These are phyloP conservation scores for Romanogobio albipinnatus DNA, from an alignment of 2,113 vertebrate species.

Conservation along the genomic window DNA sequence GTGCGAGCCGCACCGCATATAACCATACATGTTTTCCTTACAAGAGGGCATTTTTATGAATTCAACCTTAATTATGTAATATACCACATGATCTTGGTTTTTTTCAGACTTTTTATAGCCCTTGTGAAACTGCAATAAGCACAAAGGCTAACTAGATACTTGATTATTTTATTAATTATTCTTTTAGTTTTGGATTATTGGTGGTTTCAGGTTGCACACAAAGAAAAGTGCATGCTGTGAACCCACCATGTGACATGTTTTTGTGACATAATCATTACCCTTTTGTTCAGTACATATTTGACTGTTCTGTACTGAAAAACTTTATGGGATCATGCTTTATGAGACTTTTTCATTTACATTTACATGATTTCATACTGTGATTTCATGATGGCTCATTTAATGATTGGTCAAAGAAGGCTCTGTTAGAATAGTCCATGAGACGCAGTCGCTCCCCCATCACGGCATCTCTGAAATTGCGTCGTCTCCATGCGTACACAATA, in stretches of 20 bases:
- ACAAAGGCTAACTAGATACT: not conserved
- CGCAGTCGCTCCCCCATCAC: conserved; percentile 63
- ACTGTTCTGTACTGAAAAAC: not conserved
- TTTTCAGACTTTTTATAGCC: not conserved
- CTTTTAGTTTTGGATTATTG: not conserved
- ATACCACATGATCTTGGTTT: not conserved
- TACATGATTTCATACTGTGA: not conserved
- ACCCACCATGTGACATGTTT: not conserved
- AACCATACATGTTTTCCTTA: not conserved
- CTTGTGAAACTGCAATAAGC: not conserved
- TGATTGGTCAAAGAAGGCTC: conserved; percentile 76
- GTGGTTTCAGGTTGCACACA: not conserved
- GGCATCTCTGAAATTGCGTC: conserved; percentile 77
- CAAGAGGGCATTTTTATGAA: not conserved
- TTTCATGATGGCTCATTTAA: conserved; percentile 51
- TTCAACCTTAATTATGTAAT: not conserved
- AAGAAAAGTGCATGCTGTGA: not conserved
- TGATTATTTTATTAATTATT: not conserved
- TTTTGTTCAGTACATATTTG: not conserved
- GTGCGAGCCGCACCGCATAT: too few species aligned
- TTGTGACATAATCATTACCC: not conserved
- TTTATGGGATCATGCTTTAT: conserved; percentile 1
- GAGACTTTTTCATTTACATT: too few species aligned
- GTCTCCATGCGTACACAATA: conserved; percentile 78
- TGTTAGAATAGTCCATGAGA: conserved; percentile 38